Base-by-base conservation (phyloP, 2,797 vertebrate species). In the Myotis planiceps region DNA sequence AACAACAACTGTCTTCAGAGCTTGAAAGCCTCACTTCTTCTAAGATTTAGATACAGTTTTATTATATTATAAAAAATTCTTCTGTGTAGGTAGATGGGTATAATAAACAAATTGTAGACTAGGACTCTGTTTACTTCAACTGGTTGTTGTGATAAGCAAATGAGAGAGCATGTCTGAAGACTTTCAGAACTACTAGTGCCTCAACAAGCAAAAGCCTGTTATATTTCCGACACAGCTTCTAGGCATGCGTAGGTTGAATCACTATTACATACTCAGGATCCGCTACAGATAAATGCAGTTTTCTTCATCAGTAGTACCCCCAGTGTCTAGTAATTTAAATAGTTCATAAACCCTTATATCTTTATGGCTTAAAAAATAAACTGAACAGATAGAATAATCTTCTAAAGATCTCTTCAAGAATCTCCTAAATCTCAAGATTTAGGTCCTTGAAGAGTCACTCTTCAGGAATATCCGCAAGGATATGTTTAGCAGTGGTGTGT, bases 1-100 rank as follows among this genome's bases (percentile, higher is more conserved):
- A 72, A 60, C 13, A n/a, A 9, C 42, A 42, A 23, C 32, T 68
- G 2, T 47, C 39, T 69, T 84, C 16, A 86, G 72, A 47, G 21
- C 19, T 88, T 88, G 34, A 86, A 90, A 91, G n/a, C 13, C 13
- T 80, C 63, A 74, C 68, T 75, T 76, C 74, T 75, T 76, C 75
- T 15, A 95, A 78, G 55, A 69, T 39, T 39, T 82, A 47, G 63
- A 32, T 71, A 69, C 25, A 72, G 32, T 18, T 82, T 92, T 79
- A 27, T 32, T 88, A 65, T 1, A 69, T 55, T 69, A 29, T 39
- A 76, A 78, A 85, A 90, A 47, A 58, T 42, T 80, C 1, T 74
- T n/a, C 66, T 18, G 0, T 60, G 27, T 60, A 71, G 12, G 5
- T 13, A 10, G 27, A 47, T 8, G 23, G 27, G 10, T 39, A 32